phyloP scores from a whole-genome alignment of 2,888 invertebrate species.

The Eulithis testata region DNA sequence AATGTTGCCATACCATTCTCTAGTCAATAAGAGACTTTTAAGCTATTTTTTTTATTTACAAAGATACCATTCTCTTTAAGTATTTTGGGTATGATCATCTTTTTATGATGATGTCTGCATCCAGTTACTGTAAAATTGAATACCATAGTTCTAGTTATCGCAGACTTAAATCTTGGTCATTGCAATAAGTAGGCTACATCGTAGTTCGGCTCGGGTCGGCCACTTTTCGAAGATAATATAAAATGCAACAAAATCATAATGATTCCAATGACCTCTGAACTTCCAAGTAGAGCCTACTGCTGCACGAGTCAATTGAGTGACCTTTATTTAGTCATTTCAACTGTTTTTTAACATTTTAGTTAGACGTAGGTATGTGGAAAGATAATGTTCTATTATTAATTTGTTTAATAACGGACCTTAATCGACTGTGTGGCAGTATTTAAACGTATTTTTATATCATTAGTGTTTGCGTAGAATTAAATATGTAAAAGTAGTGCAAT shows the following conservation, averaged over 20 bases:
- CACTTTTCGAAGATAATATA: not conserved
- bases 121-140: not conserved
- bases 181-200: not conserved
- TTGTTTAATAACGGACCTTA: not conserved
- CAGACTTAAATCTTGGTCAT: not conserved
- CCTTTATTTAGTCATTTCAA: not conserved
- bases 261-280: conserved; percentile 26
- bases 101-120: not conserved
- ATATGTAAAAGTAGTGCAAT: conserved; percentile 32
- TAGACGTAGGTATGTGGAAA: too few relatives aligned
- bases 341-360: too few relatives aligned
- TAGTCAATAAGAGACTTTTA: not conserved
- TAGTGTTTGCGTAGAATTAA: conserved; percentile 32
- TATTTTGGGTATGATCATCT: not conserved
- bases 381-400: not conserved
- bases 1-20: conserved; percentile 1
- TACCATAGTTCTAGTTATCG: not conserved
- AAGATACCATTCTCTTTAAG: not conserved
- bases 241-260: conserved; percentile 25
- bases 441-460: conserved; percentile 19
- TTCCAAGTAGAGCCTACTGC: conserved; percentile 25
- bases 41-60: not conserved
- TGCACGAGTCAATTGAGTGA: conserved; percentile 18
- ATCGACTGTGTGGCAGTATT: conserved; percentile 21
- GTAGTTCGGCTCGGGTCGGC: not conserved